A percentile compares a stretch with the other conserved stretches of the same genome.
These are phyloP conservation scores for Pteruthius melanotis DNA, from an alignment of 2,113 vertebrate species.

Conservation along the genomic window DNA sequence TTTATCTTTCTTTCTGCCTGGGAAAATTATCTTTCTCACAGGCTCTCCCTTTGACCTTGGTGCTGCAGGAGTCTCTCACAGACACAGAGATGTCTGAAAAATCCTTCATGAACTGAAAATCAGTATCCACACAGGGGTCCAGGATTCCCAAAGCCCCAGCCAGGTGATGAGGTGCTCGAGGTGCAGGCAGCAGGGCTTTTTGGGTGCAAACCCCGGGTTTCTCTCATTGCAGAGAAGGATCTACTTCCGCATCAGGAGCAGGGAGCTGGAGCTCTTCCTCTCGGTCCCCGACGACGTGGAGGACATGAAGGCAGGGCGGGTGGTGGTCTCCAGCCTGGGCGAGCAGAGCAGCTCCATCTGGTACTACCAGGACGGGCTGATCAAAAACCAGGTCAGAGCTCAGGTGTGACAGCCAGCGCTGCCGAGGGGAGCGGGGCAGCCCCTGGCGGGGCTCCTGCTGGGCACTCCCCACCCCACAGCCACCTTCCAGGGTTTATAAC, in stretches of 20 bases:
- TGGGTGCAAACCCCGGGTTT: background rate
- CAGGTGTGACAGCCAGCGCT: accelerated
- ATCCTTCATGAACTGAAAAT: too few species aligned
- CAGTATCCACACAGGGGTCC: too few species aligned
- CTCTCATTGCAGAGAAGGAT: conserved; percentile 76
- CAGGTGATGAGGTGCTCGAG: accelerated
- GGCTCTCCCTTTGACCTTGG: too few species aligned
- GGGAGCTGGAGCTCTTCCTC: conserved; percentile 77
- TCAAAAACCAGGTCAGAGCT: conserved; percentile 88
- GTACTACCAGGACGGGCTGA: conserved; percentile 89
- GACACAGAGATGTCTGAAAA: too few species aligned
- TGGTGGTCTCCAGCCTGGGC: conserved; percentile 78
- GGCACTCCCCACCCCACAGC: background rate
- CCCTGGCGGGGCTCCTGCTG: background rate
- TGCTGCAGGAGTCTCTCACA: too few species aligned
- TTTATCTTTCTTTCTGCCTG: too few species aligned
- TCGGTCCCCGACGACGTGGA: conserved; percentile 82
- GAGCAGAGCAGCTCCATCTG: conserved; percentile 83
- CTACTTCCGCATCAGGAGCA: conserved; percentile 84
- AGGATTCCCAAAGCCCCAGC: background rate
- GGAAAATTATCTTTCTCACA: too few species aligned
- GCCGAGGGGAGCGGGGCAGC: accelerated
- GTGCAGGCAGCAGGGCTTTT: background rate
- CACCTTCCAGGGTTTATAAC: background rate
- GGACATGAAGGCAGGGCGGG: conserved; percentile 87